Evolutionary conservation across 1,140 invertebrate genomes (phyloP).

Genomic region (Globodera ellingtonae): DNA sequence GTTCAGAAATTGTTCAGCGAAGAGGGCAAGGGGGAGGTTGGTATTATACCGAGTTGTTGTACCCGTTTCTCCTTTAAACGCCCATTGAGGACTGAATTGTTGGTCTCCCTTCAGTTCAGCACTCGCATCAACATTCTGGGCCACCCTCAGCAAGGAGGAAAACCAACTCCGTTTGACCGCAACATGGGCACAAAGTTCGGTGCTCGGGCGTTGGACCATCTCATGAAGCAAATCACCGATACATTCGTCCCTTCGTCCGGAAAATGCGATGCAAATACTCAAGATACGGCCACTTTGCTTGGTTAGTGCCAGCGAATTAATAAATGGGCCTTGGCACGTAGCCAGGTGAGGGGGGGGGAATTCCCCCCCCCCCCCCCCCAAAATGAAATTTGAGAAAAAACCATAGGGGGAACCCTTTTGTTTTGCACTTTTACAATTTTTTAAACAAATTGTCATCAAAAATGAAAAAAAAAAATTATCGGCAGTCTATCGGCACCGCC

Average conservation of each 20-base stretch:
- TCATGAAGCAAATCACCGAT: constrained; percentile 70
- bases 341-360: not conserved
- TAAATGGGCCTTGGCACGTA: too few species aligned
- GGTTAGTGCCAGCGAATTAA: constrained; percentile 36
- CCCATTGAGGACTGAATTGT: too few species aligned
- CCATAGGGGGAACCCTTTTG: too few species aligned
- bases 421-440: too few species aligned
- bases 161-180: constrained; percentile 93
- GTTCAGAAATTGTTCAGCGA: constrained; percentile 91
- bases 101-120: constrained; percentile 31
- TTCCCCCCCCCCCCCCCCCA: not conserved
- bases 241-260: constrained; percentile 60
- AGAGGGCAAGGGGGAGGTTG: constrained; percentile 74
- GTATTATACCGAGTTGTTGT: too few species aligned
- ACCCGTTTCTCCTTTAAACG: too few species aligned
- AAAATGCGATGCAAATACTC: constrained; percentile 52
- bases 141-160: constrained; percentile 73
- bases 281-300: constrained; percentile 66
- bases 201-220: constrained; percentile 83
- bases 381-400: too few species aligned
- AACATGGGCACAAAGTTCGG: constrained; percentile 99
- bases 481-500: too few species aligned
- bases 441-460: too few species aligned
- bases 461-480: too few species aligned
- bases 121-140: constrained; percentile 43